Conservation (phyloP, 1,140 invertebrate species). For the Eueides isabella region DNA sequence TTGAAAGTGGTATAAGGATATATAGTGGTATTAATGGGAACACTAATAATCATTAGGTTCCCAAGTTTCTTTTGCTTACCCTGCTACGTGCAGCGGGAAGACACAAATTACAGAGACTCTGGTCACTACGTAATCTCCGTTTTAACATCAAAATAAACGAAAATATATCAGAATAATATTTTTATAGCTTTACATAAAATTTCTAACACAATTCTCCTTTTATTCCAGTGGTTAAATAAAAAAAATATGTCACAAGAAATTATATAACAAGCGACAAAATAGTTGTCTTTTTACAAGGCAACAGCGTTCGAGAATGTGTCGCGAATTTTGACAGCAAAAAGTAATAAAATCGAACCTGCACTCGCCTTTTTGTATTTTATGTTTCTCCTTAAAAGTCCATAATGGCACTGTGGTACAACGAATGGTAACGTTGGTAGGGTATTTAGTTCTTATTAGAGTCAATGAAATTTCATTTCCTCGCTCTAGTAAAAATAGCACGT, state of each 20-base stretch:
- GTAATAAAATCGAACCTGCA: background rate
- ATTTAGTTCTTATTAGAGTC: too few relatives aligned
- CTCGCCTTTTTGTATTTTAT: background rate
- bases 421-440: too few relatives aligned
- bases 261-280: constrained; percentile 15
- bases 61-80: too few relatives aligned
- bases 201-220: background rate
- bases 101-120: background rate
- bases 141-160: background rate
- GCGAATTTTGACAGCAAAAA: constrained; percentile 12
- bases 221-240: background rate
- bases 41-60: too few relatives aligned
- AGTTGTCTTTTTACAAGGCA: constrained; percentile 35
- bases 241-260: background rate
- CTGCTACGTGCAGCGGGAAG: too few relatives aligned
- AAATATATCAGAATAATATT: background rate
- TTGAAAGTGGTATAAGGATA: too few relatives aligned
- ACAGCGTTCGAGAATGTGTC: constrained; percentile 30
- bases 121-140: background rate
- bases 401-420: background rate
- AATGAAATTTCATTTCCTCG: too few relatives aligned
- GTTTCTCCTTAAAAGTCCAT: background rate
- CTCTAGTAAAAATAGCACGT: too few relatives aligned
- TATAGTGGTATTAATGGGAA: too few relatives aligned
- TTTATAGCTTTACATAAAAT: background rate